Evolutionary conservation across 2,113 vertebrate genomes (phyloP).

Genomic region (Hydrolagus affinis): DNA sequence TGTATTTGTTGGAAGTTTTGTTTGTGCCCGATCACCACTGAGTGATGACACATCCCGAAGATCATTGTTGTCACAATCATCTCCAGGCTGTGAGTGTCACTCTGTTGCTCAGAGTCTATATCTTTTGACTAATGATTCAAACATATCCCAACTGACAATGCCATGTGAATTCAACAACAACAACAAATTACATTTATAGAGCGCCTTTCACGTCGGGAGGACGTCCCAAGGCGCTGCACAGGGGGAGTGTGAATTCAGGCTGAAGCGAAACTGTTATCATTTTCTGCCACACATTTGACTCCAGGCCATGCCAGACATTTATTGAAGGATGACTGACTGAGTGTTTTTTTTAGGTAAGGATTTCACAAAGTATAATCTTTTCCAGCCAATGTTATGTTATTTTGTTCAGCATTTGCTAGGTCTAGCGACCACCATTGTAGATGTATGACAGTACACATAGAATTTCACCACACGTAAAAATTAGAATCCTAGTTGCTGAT

Average conservation of each 20-base stretch:
- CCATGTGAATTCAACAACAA: background rate
- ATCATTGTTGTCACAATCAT: background rate
- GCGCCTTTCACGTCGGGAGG: no score
- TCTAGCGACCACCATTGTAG: background rate
- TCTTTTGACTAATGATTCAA: background rate
- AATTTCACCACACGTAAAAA: no score
- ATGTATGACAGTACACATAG: background rate
- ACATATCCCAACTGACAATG: background rate
- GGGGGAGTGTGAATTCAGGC: background rate
- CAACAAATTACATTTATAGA: no score
- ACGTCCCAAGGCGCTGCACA: no score
- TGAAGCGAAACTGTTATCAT: background rate
- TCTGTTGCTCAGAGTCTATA: background rate
- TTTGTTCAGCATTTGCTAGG: background rate
- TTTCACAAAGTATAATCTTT: background rate
- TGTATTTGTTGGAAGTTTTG: background rate
- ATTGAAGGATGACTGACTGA: background rate
- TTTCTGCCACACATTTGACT: background rate
- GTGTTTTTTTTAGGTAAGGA: background rate
- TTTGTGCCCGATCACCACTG: background rate
- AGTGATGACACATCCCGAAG: no score
- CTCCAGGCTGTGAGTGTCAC: background rate
- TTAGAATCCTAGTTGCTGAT: no score
- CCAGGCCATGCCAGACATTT: background rate
- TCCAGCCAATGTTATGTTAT: background rate